phyloP scores from a whole-genome alignment of 2,113 vertebrate genomes.

The Columbina picui region DNA sequence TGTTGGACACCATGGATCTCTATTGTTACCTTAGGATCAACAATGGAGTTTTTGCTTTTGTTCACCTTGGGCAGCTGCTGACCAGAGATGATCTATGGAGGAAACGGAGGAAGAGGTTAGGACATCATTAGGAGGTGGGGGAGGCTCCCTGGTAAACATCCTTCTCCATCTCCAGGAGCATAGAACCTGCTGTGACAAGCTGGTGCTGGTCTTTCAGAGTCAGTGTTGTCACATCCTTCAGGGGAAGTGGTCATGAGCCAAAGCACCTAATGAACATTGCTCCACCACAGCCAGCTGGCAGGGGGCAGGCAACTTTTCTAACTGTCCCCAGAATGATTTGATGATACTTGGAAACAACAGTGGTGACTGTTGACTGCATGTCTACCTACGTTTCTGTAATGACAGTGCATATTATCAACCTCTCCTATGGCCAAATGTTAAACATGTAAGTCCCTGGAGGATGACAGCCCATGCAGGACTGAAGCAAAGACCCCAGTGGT shows the following conservation, averaged over 20 bases:
- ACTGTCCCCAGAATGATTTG: background rate
- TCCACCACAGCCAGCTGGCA: background rate
- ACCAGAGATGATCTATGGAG: conserved; percentile 88
- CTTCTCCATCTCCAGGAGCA: background rate
- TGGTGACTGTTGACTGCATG: background rate
- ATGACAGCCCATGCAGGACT: background rate
- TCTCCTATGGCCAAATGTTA: background rate
- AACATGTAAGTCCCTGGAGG: background rate
- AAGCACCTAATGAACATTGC: background rate
- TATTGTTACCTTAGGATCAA: conserved; percentile 90
- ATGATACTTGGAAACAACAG: background rate
- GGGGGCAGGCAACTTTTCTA: background rate
- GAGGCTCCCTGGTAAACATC: background rate
- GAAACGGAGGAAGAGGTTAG: background rate
- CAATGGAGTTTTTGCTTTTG: conserved; percentile 90
- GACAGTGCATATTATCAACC: background rate
- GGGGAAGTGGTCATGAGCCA: background rate
- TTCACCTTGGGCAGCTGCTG: conserved; percentile 96
- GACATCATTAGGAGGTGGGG: background rate
- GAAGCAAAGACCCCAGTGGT: background rate
- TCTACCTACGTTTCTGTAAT: background rate
- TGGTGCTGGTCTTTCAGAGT: background rate
- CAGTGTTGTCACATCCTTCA: background rate
- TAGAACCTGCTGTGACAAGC: background rate
- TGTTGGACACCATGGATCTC: conserved; percentile 83